These are phyloP conservation scores for Garrulus glandarius DNA, from an alignment of 2,797 vertebrate species.

Conservation along the genomic window DNA sequence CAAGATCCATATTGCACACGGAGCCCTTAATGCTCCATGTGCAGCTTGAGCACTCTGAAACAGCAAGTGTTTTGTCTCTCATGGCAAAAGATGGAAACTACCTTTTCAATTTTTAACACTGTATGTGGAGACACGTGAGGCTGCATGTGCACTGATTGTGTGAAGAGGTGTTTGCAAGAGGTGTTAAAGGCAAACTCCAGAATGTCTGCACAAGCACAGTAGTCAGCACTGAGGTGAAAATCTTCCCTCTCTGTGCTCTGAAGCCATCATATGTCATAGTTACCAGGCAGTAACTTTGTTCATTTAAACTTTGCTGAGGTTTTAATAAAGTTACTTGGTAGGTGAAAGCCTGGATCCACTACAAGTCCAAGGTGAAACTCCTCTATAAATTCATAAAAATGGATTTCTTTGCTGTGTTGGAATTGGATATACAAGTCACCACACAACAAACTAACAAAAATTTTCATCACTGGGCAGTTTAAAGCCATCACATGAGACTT, in stretches of 20 bases:
- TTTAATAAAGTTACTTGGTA: background rate
- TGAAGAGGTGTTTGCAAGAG: background rate
- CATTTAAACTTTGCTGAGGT: background rate
- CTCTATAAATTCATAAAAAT: background rate
- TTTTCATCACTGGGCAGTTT: background rate
- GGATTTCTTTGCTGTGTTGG: background rate
- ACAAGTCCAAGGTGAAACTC: background rate
- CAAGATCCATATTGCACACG: background rate
- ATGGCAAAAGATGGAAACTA: background rate
- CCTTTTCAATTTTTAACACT: background rate
- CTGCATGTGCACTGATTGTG: background rate
- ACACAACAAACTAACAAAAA: background rate
- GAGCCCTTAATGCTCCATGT: rapidly evolving
- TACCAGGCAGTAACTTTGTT: background rate
- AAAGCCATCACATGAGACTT: background rate
- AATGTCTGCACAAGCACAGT: background rate
- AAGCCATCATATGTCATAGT: background rate
- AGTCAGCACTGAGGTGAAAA: background rate
- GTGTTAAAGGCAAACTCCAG: background rate
- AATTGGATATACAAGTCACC: background rate
- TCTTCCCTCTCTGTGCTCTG: background rate
- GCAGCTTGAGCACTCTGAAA: background rate
- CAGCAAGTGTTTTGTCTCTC: background rate
- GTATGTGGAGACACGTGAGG: background rate
- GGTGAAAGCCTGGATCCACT: background rate